Evolutionary conservation across 2,113 vertebrate genomes (phyloP), one percentile per base, ranked within the genome.

Genomic region (Blennius ocellaris): DNA sequence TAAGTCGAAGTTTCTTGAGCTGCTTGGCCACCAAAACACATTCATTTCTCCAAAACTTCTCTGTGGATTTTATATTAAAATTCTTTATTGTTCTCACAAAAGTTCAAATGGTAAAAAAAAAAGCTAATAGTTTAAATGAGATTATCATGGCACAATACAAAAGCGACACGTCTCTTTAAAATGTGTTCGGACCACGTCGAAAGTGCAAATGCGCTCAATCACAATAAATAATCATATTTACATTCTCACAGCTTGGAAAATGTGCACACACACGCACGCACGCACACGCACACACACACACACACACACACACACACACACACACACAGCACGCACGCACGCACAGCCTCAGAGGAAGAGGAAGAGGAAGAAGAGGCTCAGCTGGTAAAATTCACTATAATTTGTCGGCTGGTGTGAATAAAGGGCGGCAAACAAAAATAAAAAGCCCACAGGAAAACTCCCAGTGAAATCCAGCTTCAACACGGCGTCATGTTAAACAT

Each of bases 201-300:
- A 90, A 86, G 87, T 90, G 89, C 87, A 84, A 70, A 79, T 63
- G 81, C 87, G 86, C 82, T 81, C 49, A 12, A 57, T 67, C 21
- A 49, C 52, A 86, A 85, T 83, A 87, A 87, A 87, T 85, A 83
- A 43, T 69, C 64, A 39, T 74, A 71, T 71, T 57, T 77, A 82
- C 65, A 74, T 76, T 72, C 70, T 80, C 73, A 84, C 71, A 84
- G 56, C 76, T 69, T 48, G 49, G 44, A 52, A 37, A 64, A 30
- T 30, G 21, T 30, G 21, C 21, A 4, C 56, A 9, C 43, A 56
- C 72, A 41, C 36, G 14, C 66, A 60, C 56, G 38, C 62, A 59
- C 56, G 54, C 66, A 66, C 54, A 71, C 80, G 69, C 63, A 74
- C 56, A 64, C 72, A 76, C 71, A 74, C 68, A 70, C 50, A 44